Conservation (phyloP, 2,113 vertebrate genomes). For the Esox niger region DNA sequence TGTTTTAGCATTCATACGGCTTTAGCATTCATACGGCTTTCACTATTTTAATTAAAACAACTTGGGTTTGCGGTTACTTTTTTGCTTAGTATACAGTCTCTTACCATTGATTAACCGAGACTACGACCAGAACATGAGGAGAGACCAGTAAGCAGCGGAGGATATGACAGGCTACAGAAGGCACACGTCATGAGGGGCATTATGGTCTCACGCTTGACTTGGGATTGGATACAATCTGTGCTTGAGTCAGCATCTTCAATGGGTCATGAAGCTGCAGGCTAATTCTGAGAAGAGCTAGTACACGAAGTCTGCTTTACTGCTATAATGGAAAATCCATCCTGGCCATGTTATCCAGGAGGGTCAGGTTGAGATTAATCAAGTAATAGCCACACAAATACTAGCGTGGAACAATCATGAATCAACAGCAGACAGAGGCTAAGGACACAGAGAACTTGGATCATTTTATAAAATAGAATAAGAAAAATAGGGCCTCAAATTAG, state of each 20-base stretch:
- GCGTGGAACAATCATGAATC: neutral
- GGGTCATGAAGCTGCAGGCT: slow-evolving; percentile 7
- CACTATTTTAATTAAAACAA: neutral
- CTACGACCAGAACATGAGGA: neutral
- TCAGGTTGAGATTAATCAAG: neutral
- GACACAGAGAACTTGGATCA: too few relatives aligned
- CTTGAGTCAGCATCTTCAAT: slow-evolving; percentile 16
- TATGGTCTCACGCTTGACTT: slow-evolving; percentile 23
- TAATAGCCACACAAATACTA: neutral
- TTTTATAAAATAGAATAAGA: too few relatives aligned
- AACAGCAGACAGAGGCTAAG: too few relatives aligned
- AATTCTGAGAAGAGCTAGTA: too few relatives aligned
- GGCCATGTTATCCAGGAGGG: neutral
- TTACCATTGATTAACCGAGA: neutral
- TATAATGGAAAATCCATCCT: neutral
- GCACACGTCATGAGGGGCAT: slow-evolving; percentile 15
- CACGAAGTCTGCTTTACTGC: neutral
- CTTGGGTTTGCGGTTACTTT: neutral
- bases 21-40: neutral
- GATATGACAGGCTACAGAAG: neutral
- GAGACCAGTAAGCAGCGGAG: neutral
- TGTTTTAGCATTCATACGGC: neutral
- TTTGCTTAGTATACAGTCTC: neutral
- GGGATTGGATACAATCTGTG: slow-evolving; percentile 17
- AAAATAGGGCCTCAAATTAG: too few relatives aligned